Conservation (phyloP, 1,140 invertebrate genomes). For the Pseudomyrmex sp. region DNA sequence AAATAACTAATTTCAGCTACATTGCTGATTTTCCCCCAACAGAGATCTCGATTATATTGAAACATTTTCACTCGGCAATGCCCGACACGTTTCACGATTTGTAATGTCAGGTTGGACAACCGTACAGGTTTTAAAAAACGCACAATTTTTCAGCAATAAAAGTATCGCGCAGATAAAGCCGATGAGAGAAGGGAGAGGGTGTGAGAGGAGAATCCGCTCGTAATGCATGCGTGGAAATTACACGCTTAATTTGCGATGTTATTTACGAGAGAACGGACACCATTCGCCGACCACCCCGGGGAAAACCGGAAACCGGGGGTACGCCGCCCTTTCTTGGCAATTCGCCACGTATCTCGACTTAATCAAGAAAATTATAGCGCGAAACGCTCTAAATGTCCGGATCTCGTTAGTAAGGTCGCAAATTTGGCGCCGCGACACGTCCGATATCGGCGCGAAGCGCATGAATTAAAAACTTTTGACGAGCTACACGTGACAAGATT, state of each 20-base stretch:
- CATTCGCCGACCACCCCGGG: slow-evolving; percentile 32
- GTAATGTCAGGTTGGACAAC: background rate
- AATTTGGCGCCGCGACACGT: slow-evolving; percentile 61
- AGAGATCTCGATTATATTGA: slow-evolving; percentile 38
- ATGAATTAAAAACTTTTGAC: slow-evolving; percentile 71
- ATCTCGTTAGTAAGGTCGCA: slow-evolving; percentile 69
- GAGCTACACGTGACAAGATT: slow-evolving; percentile 34
- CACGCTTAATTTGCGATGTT: slow-evolving; percentile 76
- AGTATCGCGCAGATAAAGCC: slow-evolving; percentile 50
- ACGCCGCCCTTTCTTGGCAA: slow-evolving; percentile 69
- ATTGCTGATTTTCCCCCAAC: slow-evolving; percentile 29
- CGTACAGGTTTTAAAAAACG: slow-evolving; percentile 30
- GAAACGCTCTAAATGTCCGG: slow-evolving; percentile 74
- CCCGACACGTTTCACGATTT: slow-evolving; percentile 24
- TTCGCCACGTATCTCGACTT: slow-evolving; percentile 75
- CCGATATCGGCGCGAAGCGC: slow-evolving; percentile 51
- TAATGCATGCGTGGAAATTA: slow-evolving; percentile 74
- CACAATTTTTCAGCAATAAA: slow-evolving; percentile 43
- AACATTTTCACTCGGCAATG: slow-evolving; percentile 22
- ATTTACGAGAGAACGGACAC: slow-evolving; percentile 74
- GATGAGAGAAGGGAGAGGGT: background rate
- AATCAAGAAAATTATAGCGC: slow-evolving; percentile 77
- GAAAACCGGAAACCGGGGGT: slow-evolving; percentile 2
- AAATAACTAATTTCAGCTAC: slow-evolving; percentile 44
- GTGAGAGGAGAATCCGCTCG: slow-evolving; percentile 18